These are phyloP conservation scores for Pristionchus fissidentatus DNA, from an alignment of 2,888 invertebrate genomes.

Conservation along the genomic window DNA sequence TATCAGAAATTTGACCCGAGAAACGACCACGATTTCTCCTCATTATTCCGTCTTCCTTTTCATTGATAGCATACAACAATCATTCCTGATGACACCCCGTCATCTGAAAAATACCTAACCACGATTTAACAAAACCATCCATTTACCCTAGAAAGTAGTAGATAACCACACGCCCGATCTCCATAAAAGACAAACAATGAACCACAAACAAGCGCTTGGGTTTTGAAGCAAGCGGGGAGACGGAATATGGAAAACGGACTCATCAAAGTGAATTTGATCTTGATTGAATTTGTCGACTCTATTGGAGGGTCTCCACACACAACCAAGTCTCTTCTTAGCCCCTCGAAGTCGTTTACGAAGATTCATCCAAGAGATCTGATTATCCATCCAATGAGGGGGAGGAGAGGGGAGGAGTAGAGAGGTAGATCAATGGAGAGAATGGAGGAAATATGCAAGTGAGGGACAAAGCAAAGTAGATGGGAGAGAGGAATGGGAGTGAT, in stretches of 20 bases:
- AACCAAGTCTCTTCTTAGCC: slow-evolving; percentile 34
- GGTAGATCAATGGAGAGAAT: background rate
- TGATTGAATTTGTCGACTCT: slow-evolving; percentile 5
- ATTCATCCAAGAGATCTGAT: background rate
- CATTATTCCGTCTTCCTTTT: background rate
- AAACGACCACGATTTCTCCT: slow-evolving; percentile 13
- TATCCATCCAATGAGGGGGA: background rate
- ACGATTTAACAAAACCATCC: no score
- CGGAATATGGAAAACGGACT: background rate
- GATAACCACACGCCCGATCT: background rate
- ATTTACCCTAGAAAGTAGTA: background rate
- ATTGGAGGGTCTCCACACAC: slow-evolving; percentile 34
- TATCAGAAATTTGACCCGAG: slow-evolving; percentile 24
- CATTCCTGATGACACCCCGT: no score
- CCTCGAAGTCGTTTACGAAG: slow-evolving; percentile 32
- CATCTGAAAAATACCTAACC: no score
- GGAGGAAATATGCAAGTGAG: background rate
- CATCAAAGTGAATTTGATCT: slow-evolving; percentile 19
- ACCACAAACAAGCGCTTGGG: background rate
- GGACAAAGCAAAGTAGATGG: background rate
- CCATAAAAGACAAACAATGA: background rate
- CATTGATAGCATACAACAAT: no score
- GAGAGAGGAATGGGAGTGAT: background rate
- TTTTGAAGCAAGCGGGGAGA: background rate
- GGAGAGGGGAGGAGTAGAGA: background rate